phyloP scores from a whole-genome alignment of 1,140 invertebrate species.

The Elymnias hypermnestra region DNA sequence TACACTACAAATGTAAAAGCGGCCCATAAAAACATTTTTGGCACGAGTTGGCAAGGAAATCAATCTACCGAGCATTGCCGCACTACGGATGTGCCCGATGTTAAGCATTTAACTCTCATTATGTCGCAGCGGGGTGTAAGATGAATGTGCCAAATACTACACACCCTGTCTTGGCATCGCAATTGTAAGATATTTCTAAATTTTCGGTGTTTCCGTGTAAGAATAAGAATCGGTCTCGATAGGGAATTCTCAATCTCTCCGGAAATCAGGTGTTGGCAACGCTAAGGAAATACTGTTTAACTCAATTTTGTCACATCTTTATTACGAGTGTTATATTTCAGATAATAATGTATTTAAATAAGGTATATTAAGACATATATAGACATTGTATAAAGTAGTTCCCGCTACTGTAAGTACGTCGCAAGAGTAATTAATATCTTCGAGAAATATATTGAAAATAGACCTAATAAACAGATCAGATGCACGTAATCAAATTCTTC shows the following conservation, averaged over 20 bases:
- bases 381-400: no score
- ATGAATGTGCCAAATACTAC: conserved; percentile 47
- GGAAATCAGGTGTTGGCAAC: conserved; percentile 41
- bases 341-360: no score
- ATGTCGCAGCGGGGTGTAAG: conserved; percentile 28
- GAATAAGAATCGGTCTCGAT: conserved; percentile 15
- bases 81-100: conserved; percentile 33
- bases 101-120: conserved; percentile 49
- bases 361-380: no score
- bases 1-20: conserved; percentile 15
- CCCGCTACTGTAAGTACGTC: no score
- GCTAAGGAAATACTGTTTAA: conserved; percentile 29
- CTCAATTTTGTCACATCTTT: conserved; percentile 13
- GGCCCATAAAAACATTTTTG: conserved; percentile 17
- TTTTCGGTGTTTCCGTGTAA: conserved; percentile 19
- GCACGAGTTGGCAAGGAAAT: conserved; percentile 28
- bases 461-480: no score
- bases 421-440: no score
- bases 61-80: conserved; percentile 26
- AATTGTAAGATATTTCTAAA: conserved; percentile 44
- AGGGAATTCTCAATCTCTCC: conserved; percentile 37
- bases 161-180: conserved; percentile 18
- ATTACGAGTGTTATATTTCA: no score
- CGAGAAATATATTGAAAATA: no score
- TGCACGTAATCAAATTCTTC: no score